Percentiles rank a stretch among this genome's conserved stretches.
Conservation (phyloP, 2,113 vertebrate genomes). For the Myanophis thanlyinensis region DNA sequence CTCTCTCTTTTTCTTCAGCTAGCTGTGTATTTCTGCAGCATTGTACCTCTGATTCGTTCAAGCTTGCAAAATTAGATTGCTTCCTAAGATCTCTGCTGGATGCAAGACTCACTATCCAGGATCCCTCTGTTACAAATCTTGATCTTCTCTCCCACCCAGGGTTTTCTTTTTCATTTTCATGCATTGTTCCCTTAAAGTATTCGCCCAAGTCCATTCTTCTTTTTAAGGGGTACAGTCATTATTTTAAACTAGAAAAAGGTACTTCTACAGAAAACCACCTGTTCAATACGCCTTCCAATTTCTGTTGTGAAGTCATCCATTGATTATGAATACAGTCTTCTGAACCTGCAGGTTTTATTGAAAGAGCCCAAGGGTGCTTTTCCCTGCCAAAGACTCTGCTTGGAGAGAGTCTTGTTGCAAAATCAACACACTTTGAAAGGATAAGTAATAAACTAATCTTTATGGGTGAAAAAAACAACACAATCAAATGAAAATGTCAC, state of each 20-base stretch:
- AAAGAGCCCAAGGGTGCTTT: background rate
- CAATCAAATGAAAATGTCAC: background rate
- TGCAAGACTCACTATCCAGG: background rate
- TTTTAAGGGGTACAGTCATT: background rate
- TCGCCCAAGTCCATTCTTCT: background rate
- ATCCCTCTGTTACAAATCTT: background rate
- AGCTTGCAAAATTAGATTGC: slow-evolving; percentile 2
- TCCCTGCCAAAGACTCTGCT: background rate
- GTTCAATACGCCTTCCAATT: background rate
- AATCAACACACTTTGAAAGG: background rate
- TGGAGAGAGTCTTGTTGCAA: background rate
- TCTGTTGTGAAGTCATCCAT: background rate
- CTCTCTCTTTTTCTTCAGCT: background rate
- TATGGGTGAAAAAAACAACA: background rate
- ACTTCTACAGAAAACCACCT: background rate
- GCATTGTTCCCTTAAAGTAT: background rate
- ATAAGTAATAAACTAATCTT: background rate
- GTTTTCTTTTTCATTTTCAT: background rate
- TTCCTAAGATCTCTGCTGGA: background rate
- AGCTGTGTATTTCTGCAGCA: background rate
- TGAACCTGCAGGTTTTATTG: background rate
- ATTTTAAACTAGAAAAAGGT: background rate
- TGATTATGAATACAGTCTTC: background rate
- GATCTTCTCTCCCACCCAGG: background rate
- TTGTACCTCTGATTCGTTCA: background rate